Evolutionary conservation across 2,113 vertebrate species (phyloP).

Genomic region (Eonycteris spelaea): DNA sequence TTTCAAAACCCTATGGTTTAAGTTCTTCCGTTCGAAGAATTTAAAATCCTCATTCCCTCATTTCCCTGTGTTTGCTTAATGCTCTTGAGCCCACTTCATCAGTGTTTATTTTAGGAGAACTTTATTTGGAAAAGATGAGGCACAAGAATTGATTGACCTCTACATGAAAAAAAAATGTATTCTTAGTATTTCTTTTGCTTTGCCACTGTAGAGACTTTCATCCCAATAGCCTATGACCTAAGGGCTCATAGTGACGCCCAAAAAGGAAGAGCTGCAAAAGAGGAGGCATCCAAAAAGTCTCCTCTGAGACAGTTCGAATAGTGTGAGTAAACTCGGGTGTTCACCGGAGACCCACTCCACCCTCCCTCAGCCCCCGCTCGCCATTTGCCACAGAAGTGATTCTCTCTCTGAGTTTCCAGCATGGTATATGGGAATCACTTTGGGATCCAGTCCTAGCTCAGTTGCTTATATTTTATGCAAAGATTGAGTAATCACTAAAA

Average conservation of each 20-base stretch:
- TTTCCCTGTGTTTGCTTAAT: neutral
- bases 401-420: neutral
- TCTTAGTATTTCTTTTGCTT: neutral
- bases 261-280: neutral
- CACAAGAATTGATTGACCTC: neutral
- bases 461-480: neutral
- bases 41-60: neutral
- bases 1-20: neutral
- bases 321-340: neutral
- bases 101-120: neutral
- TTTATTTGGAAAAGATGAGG: neutral
- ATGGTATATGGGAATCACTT: neutral
- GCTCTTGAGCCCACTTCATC: neutral
- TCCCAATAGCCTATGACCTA: neutral
- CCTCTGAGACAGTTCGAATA: neutral
- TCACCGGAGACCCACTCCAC: neutral
- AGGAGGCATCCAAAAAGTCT: neutral
- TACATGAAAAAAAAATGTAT: neutral
- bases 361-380: neutral
- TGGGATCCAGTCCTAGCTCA: neutral
- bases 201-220: neutral
- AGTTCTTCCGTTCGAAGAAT: neutral
- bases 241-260: neutral
- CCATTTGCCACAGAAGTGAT: neutral
- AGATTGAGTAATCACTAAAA: neutral